Conservation (phyloP, 2,888 invertebrate genomes). For the Cryptops parisi region DNA sequence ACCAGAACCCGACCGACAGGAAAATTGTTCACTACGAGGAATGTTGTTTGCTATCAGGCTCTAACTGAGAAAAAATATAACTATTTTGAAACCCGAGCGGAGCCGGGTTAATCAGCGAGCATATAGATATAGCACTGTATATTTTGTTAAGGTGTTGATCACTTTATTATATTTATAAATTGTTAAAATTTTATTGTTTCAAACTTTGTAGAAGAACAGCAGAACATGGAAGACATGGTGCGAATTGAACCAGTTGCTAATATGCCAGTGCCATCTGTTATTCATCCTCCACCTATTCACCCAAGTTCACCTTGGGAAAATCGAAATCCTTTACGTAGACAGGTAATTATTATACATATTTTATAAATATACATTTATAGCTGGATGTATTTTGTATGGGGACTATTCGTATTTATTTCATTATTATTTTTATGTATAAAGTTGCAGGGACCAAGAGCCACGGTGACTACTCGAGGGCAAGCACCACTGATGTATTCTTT, state of each 20-base stretch:
- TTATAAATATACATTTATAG: neutral
- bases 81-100: no score
- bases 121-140: neutral
- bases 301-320: slow-evolving; percentile 7
- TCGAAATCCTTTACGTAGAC: neutral
- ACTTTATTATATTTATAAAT: no score
- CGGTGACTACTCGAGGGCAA: neutral
- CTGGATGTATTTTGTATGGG: neutral
- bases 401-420: no score
- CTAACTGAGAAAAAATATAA: no score
- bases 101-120: no score
- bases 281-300: neutral
- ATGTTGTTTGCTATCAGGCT: no score
- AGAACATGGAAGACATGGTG: slow-evolving; percentile 45
- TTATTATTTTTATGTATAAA: no score
- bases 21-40: no score
- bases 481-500: neutral
- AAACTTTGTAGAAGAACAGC: slow-evolving; percentile 53
- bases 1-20: no score
- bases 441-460: neutral
- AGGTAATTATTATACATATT: neutral
- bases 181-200: no score
- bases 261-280: slow-evolving; percentile 8
- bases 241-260: slow-evolving; percentile 19
- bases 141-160: no score